A percentile compares a stretch with the other conserved stretches of the same genome.
Evolutionary conservation across 2,888 invertebrate species (phyloP).

Genomic region (Ypsolopha scabrella): DNA sequence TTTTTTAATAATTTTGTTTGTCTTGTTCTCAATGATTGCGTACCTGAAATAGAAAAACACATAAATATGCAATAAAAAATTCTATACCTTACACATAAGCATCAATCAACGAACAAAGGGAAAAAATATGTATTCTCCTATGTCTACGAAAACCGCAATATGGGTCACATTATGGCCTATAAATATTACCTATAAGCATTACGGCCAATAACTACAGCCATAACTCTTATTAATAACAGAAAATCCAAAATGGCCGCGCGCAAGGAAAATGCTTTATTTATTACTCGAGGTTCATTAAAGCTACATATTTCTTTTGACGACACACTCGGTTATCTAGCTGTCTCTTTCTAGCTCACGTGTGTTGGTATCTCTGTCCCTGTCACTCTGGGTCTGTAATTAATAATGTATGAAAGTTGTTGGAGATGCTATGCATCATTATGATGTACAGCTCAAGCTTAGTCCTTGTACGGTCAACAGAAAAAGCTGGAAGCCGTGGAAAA

Average conservation of each 20-base stretch:
- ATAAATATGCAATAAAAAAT: neutral
- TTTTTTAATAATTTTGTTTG: neutral
- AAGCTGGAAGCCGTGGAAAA: neutral
- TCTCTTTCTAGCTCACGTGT: neutral
- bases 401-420: constrained; percentile 52
- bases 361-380: constrained; percentile 17
- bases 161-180: neutral
- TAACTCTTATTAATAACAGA: constrained; percentile 28
- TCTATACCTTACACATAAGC: neutral
- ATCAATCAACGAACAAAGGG: neutral
- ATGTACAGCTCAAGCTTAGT: constrained; percentile 2
- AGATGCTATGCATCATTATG: constrained; percentile 50
- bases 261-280: constrained; percentile 26
- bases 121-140: neutral
- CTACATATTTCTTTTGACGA: constrained; percentile 21
- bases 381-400: constrained; percentile 43
- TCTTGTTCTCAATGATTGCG: neutral
- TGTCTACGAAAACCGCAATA: neutral
- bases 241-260: constrained; percentile 28
- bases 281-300: constrained; percentile 22
- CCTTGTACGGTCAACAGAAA: constrained; percentile 1
- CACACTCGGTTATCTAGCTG: neutral
- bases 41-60: neutral
- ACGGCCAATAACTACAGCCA: constrained; percentile 21
- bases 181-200: constrained; percentile 9